A percentile compares a stretch with the other conserved stretches of the same genome.
phyloP scores from a whole-genome alignment of 1,140 invertebrate species.

The Drosophila quadrilineata region DNA sequence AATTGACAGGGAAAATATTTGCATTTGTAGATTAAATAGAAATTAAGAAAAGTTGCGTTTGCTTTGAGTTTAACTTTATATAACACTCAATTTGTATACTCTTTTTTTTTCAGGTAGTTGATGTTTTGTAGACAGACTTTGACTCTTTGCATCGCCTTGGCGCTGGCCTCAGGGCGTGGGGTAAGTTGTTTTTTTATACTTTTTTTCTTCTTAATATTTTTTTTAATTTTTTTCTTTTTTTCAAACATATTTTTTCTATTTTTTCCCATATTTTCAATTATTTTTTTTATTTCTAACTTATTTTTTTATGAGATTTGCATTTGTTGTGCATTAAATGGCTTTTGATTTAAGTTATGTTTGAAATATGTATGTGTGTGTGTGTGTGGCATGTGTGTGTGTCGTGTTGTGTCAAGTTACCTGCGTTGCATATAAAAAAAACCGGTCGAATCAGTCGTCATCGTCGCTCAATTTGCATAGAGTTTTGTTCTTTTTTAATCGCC shows the following conservation, averaged over 20 bases:
- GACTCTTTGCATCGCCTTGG: constrained; percentile 24
- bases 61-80: background rate
- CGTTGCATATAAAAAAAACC: constrained; percentile 26
- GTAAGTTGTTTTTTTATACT: too few species aligned
- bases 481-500: constrained; percentile 70
- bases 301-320: background rate
- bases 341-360: constrained; percentile 30
- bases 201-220: too few species aligned
- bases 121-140: constrained; percentile 35
- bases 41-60: constrained; percentile 46
- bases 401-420: too few species aligned
- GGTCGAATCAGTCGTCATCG: constrained; percentile 19
- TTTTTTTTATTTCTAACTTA: too few species aligned
- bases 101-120: background rate
- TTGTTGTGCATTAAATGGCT: constrained; percentile 25
- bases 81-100: background rate
- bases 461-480: constrained; percentile 67
- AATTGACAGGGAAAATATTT: constrained; percentile 69
- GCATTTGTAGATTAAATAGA: constrained; percentile 68
- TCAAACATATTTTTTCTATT: too few species aligned
- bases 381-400: background rate
- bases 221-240: too few species aligned
- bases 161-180: constrained; percentile 11
- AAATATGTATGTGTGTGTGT: background rate
- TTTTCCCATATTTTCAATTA: too few species aligned